Conservation (phyloP, 2,888 invertebrate species). For the Epinotia nisella region DNA sequence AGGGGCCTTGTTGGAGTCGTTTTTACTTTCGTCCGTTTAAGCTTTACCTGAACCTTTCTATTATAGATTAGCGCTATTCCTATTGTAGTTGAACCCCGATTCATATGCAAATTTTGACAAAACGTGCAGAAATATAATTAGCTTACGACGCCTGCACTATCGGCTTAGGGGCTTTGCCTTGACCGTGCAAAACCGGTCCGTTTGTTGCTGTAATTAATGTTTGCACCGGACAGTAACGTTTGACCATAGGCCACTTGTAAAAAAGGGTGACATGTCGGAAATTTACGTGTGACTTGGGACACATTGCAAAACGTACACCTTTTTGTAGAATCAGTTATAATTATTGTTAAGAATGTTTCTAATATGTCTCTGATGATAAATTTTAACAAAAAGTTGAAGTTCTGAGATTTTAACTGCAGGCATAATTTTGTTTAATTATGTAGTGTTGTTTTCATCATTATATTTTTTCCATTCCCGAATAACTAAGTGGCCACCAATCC, state of each 20-base stretch:
- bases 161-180: constrained; percentile 67
- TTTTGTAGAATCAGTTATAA: background rate
- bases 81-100: constrained; percentile 74
- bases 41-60: constrained; percentile 63
- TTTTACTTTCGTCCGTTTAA: constrained; percentile 39
- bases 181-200: constrained; percentile 72
- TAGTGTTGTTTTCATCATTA: too few relatives aligned
- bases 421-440: background rate
- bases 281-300: background rate
- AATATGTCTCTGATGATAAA: background rate
- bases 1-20: background rate
- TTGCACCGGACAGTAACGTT: constrained; percentile 69
- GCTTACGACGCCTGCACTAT: constrained; percentile 67
- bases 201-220: constrained; percentile 81
- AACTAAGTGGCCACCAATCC: background rate
- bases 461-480: too few relatives aligned
- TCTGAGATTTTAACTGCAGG: background rate
- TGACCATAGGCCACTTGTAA: constrained; percentile 71
- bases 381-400: background rate
- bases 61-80: constrained; percentile 69
- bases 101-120: constrained; percentile 81
- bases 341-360: background rate
- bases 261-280: constrained; percentile 56
- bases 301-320: background rate
- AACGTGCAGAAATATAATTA: constrained; percentile 85